Evolutionary conservation across 2,888 invertebrate genomes (phyloP).

Genomic region (Slavum lentiscoides): DNA sequence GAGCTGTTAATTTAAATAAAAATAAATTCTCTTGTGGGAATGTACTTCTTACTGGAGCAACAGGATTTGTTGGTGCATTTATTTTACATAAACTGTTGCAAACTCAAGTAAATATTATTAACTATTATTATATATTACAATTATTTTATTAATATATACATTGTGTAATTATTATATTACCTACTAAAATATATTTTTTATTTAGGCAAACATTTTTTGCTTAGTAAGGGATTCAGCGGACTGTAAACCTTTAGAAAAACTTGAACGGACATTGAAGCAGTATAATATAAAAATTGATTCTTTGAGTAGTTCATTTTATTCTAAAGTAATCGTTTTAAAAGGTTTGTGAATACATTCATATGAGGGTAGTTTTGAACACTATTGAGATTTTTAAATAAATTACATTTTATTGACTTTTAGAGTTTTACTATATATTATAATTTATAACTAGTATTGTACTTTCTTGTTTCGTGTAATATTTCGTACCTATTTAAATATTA

Average conservation of each 20-base stretch:
- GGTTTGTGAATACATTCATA: conserved; percentile 43
- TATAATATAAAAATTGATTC: conserved; percentile 40
- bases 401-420: too few relatives aligned
- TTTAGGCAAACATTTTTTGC: conserved; percentile 56
- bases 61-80: conserved; percentile 57
- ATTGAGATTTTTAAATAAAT: too few relatives aligned
- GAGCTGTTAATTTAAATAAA: conserved; percentile 55
- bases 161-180: background rate
- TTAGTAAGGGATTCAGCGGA: conserved; percentile 56
- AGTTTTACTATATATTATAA: too few relatives aligned
- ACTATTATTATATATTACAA: background rate
- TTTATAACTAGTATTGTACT: too few relatives aligned
- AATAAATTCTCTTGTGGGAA: conserved; percentile 56
- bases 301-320: conserved; percentile 40
- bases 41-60: conserved; percentile 57
- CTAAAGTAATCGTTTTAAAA: conserved; percentile 56
- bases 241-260: conserved; percentile 54
- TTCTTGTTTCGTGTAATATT: too few relatives aligned
- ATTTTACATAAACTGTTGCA: conserved; percentile 56
- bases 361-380: too few relatives aligned
- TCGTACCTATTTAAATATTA: too few relatives aligned
- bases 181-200: background rate
- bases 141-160: background rate
- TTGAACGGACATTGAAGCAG: conserved; percentile 48
- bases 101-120: conserved; percentile 54